Evolutionary conservation across 1,140 invertebrate species (phyloP).

Genomic region (Meloidogyne chitwoodi): DNA sequence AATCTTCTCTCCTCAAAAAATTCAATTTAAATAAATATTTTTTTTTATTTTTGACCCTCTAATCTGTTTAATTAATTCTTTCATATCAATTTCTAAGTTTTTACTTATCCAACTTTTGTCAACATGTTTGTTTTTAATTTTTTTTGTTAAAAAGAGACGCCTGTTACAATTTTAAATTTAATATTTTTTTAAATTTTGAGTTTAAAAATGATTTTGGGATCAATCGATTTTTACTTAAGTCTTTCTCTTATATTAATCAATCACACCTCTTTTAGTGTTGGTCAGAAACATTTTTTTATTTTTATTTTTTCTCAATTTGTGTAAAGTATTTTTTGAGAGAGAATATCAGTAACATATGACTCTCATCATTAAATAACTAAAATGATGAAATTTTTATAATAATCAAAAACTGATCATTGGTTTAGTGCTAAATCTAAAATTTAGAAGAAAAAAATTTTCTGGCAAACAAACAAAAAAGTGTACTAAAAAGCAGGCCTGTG

Average conservation of each 20-base stretch:
- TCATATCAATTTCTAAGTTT: too few species aligned
- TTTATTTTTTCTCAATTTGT: neutral
- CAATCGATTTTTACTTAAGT: neutral
- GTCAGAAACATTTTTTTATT: neutral
- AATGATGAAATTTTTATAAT: neutral
- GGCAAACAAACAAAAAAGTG: neutral
- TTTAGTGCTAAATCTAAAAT: neutral
- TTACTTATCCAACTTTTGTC: too few species aligned
- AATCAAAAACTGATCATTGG: neutral
- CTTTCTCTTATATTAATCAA: neutral
- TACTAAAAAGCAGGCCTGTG: neutral
- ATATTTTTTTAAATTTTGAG: too few species aligned
- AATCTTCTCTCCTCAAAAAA: too few species aligned
- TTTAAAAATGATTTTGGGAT: neutral
- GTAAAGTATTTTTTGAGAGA: neutral
- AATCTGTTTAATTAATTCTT: too few species aligned
- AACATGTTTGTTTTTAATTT: too few species aligned
- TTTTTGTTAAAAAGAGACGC: too few species aligned
- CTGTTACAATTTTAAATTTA: too few species aligned
- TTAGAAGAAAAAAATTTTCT: neutral
- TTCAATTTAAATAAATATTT: too few species aligned
- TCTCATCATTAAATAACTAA: neutral
- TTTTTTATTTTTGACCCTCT: too few species aligned
- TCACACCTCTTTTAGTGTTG: neutral
- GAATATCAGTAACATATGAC: neutral